These are phyloP conservation scores for Stenchaetothrips biformis DNA, from an alignment of 2,888 invertebrate species.

Conservation along the genomic window DNA sequence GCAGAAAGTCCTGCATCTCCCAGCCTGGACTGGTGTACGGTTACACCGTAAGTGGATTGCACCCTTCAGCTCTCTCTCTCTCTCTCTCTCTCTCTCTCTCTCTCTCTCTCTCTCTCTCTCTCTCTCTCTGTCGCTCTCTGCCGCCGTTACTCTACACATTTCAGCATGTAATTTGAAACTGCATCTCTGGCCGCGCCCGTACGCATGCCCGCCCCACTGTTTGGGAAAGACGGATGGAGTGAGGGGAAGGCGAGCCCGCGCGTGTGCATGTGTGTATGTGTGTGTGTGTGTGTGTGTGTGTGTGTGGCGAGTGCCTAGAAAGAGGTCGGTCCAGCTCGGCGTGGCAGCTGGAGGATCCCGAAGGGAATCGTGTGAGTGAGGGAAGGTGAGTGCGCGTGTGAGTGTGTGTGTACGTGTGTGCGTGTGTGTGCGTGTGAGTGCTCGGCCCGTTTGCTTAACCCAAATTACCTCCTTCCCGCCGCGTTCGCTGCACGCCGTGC, in stretches of 20 bases:
- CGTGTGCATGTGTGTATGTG: too few relatives aligned
- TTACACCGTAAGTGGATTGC: conserved; percentile 1
- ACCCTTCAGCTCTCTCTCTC: not conserved
- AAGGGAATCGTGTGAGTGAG: too few relatives aligned
- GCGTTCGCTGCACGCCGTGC: too few relatives aligned
- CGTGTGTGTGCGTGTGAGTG: too few relatives aligned
- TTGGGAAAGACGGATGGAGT: not conserved
- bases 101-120: not conserved
- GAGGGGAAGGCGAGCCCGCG: not conserved
- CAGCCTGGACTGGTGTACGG: not conserved
- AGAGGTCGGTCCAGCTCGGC: too few relatives aligned
- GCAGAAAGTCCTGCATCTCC: not conserved
- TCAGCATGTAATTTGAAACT: conserved; percentile 6
- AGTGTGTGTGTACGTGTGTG: too few relatives aligned
- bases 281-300: too few relatives aligned
- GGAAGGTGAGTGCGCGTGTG: too few relatives aligned
- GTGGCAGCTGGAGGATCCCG: too few relatives aligned
- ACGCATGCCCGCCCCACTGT: not conserved
- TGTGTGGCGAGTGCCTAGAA: too few relatives aligned
- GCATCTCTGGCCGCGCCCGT: not conserved
- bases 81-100: conserved; percentile 20
- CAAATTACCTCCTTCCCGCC: not conserved
- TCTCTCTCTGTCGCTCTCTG: not conserved
- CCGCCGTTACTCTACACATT: not conserved
- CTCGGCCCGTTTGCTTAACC: conserved; percentile 6